A percentile compares a stretch with the other conserved stretches of the same genome.
Evolutionary conservation across 1,140 invertebrate species (phyloP).

Genomic region (Bombyx mori): DNA sequence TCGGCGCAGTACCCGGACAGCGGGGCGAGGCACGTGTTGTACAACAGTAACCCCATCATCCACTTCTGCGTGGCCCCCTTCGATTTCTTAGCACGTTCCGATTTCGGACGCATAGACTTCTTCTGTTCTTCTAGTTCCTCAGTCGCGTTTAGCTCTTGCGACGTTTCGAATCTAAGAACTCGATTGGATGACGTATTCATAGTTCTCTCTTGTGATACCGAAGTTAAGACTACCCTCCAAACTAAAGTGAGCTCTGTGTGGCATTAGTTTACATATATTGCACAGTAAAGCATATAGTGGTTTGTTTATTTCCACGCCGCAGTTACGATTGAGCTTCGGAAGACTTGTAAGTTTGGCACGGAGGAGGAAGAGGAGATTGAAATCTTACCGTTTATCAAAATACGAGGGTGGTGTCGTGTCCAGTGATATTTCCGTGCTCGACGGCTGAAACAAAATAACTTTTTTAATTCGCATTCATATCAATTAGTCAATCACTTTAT

Average conservation of each 20-base stretch:
- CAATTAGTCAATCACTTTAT: not conserved
- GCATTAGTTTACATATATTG: too few relatives aligned
- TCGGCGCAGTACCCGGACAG: conserved; percentile 55
- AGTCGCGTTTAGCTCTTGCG: conserved; percentile 25
- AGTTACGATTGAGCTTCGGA: too few relatives aligned
- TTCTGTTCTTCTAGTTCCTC: not conserved
- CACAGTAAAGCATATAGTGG: too few relatives aligned
- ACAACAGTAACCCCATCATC: conserved; percentile 53
- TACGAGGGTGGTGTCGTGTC: conserved; percentile 43
- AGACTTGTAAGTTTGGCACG: too few relatives aligned
- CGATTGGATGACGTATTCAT: too few relatives aligned
- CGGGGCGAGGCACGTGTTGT: conserved; percentile 53
- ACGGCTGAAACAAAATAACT: conserved; percentile 29
- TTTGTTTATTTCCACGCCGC: too few relatives aligned
- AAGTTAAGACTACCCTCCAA: too few relatives aligned
- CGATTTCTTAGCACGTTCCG: not conserved
- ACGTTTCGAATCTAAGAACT: conserved; percentile 35
- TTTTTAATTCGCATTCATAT: not conserved
- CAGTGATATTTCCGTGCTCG: conserved; percentile 29
- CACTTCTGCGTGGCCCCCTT: conserved; percentile 34
- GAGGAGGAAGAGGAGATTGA: not conserved
- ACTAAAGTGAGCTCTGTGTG: too few relatives aligned
- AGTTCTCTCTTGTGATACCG: not conserved
- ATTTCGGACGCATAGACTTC: not conserved
- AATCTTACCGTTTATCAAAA: conserved; percentile 49